These are phyloP conservation scores for Dynastes hyllus DNA, from an alignment of 2,888 invertebrate species.

Conservation along the genomic window DNA sequence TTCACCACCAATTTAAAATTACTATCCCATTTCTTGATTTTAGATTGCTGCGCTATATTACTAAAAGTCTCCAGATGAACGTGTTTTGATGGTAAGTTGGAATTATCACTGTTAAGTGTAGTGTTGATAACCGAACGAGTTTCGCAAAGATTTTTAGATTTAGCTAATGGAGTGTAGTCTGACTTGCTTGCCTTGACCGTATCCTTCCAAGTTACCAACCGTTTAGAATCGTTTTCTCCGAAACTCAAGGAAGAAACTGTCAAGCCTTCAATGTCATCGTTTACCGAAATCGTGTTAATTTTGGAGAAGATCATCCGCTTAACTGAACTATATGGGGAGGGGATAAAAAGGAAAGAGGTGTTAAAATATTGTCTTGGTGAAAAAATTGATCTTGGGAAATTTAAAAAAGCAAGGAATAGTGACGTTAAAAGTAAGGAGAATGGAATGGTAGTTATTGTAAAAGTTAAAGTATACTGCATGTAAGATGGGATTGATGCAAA, in stretches of 20 bases:
- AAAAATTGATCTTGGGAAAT: background rate
- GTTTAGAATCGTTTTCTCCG: conserved; percentile 53
- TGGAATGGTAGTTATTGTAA: conserved; percentile 56
- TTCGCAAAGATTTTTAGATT: too few species aligned
- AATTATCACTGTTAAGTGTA: too few species aligned
- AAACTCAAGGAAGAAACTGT: conserved; percentile 63
- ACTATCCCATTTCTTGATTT: conserved; percentile 7
- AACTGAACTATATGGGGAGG: conserved; percentile 42
- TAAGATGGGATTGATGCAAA: background rate
- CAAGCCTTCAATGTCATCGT: conserved; percentile 64
- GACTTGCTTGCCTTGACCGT: conserved; percentile 41
- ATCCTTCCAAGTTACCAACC: conserved; percentile 65
- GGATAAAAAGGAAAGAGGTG: conserved; percentile 63
- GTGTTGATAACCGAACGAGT: too few species aligned
- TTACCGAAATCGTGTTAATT: conserved; percentile 68
- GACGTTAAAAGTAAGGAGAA: conserved; percentile 63
- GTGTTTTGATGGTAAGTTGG: background rate
- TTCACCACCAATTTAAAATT: conserved; percentile 41
- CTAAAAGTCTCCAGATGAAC: conserved; percentile 22
- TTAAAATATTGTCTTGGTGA: conserved; percentile 19
- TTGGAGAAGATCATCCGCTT: conserved; percentile 61
- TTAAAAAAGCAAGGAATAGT: conserved; percentile 3
- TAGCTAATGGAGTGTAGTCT: background rate
- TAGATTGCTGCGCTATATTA: conserved; percentile 28
- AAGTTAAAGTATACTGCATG: background rate